Evolutionary conservation across 2,888 invertebrate species (phyloP).

Genomic region (Portevinia maculata): DNA sequence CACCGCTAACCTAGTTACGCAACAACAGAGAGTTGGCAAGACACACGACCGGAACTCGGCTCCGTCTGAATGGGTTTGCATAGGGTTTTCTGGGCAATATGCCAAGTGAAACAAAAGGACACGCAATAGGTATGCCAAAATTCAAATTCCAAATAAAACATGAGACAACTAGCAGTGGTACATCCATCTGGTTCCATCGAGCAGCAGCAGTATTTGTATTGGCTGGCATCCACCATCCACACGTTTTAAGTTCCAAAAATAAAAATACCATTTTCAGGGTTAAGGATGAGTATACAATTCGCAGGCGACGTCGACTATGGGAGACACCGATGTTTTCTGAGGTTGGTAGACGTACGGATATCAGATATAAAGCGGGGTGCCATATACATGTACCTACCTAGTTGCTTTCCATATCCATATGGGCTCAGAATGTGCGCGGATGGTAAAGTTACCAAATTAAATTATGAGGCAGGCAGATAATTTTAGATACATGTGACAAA

Average conservation of each 20-base stretch:
- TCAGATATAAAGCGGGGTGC: conserved; percentile 32
- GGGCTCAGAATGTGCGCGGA: conserved; percentile 23
- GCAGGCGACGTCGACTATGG: conserved; percentile 30
- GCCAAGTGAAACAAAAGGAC: conserved; percentile 60
- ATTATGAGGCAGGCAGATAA: conserved; percentile 54
- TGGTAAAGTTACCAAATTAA: conserved; percentile 36
- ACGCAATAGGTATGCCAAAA: not conserved
- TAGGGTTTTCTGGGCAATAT: conserved; percentile 43
- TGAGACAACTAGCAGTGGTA: not conserved
- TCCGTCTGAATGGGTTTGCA: conserved; percentile 37
- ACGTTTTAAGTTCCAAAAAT: conserved; percentile 53
- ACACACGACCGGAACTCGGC: not conserved
- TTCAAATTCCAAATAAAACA: not conserved
- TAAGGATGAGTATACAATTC: conserved; percentile 69
- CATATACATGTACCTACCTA: conserved; percentile 25
- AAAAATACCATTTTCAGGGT: conserved; percentile 69
- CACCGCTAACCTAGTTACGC: conserved; percentile 71
- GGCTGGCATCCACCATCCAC: not conserved
- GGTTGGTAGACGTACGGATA: conserved; percentile 45
- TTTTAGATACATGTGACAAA: conserved; percentile 67
- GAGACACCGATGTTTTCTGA: conserved; percentile 12
- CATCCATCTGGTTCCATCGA: too few species aligned
- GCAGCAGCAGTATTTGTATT: not conserved
- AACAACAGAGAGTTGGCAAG: conserved; percentile 54
- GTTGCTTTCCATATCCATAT: conserved; percentile 28